phyloP scores from a whole-genome alignment of 2,888 invertebrate species.

The Labia minor region DNA sequence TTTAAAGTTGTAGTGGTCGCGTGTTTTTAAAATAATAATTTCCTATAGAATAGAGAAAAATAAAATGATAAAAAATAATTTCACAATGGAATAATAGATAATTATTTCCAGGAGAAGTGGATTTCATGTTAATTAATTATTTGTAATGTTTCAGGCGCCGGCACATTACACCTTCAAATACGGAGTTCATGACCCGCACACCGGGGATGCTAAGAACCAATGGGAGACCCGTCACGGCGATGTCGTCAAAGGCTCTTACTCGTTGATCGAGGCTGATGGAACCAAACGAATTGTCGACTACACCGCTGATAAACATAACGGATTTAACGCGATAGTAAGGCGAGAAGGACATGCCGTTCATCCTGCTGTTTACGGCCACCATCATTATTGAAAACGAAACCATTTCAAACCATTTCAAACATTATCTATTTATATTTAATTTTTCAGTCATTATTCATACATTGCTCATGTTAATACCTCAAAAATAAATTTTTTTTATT shows the following conservation, averaged over 20 bases:
- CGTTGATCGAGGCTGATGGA: constrained; percentile 43
- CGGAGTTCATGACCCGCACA: constrained; percentile 40
- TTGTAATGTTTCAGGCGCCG: constrained; percentile 35
- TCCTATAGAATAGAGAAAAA: no score
- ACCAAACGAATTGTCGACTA: constrained; percentile 43
- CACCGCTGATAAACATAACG: constrained; percentile 41
- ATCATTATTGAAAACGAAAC: background rate
- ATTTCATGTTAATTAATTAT: no score
- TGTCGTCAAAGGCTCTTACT: constrained; percentile 42
- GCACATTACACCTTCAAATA: constrained; percentile 41
- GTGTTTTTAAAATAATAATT: no score
- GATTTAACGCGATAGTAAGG: constrained; percentile 43
- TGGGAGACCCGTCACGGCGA: constrained; percentile 43
- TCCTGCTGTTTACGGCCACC: background rate
- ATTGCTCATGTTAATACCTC: no score
- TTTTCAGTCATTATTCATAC: background rate
- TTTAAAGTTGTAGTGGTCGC: no score
- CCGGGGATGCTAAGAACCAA: constrained; percentile 43
- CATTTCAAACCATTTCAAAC: background rate
- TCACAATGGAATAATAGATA: no score
- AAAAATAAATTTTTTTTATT: no score
- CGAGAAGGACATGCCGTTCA: constrained; percentile 32
- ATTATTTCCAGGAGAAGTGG: no score
- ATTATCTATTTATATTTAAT: background rate
- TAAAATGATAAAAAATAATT: no score